Percentiles rank a stretch among this genome's conserved stretches.
These are phyloP conservation scores for Oreochromis grahami DNA, from an alignment of 2,797 vertebrate species.

Conservation along the genomic window DNA sequence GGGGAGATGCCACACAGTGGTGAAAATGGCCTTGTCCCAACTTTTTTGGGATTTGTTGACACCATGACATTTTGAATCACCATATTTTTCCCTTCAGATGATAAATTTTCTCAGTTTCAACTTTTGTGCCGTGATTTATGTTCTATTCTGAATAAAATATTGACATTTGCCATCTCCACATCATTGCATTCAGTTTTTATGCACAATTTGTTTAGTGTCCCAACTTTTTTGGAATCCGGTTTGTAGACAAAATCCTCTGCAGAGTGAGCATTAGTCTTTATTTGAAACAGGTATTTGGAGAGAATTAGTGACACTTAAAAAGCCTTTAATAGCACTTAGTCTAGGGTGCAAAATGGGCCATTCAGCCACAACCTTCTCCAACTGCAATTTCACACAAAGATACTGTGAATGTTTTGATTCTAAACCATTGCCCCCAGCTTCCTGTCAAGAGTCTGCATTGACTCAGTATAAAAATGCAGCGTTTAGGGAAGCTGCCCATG, in stretches of 20 bases:
- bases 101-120: too few species aligned
- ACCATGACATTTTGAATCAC: too few species aligned
- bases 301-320: conserved; percentile 33
- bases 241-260: neutral
- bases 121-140: too few species aligned
- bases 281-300: conserved; percentile 21
- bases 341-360: conserved; percentile 25
- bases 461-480: conserved; percentile 47
- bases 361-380: conserved; percentile 17
- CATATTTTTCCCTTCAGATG: too few species aligned
- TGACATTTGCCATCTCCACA: too few species aligned
- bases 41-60: too few species aligned
- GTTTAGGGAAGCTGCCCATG: conserved; percentile 58
- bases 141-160: too few species aligned
- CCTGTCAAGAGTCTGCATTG: conserved; percentile 40
- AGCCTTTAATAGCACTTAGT: conserved; percentile 26
- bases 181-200: too few species aligned
- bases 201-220: too few species aligned
- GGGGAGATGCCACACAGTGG: too few species aligned
- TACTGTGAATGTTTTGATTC: conserved; percentile 31
- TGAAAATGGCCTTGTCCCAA: too few species aligned
- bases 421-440: conserved; percentile 19
- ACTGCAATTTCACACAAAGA: conserved; percentile 37
- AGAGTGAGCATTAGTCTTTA: neutral
- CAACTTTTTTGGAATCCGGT: too few species aligned